Evolutionary conservation across 2,888 invertebrate genomes (phyloP), one percentile per base, ranked within the genome.

Genomic region (Chloroclystis v-ata): DNA sequence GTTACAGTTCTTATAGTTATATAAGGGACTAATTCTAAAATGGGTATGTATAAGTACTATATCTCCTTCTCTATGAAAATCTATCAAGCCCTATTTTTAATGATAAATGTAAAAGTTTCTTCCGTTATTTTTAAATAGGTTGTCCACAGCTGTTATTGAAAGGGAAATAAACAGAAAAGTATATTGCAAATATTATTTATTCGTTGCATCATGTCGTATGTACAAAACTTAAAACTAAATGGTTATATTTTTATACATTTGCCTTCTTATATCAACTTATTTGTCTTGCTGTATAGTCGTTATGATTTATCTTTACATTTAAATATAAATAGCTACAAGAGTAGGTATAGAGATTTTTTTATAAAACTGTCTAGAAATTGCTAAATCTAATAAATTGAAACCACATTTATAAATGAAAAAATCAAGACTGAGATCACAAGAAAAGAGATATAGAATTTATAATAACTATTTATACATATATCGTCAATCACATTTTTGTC

Each of bases 191-290:
- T 68, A 68, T 82, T 32, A 37, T 59, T 78, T 82, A 82, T 78
- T 81, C 63, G 64, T 72, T 68, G 74, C 61, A 61, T 67, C 65
- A 65, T 70, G 70, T 72, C 66, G 74, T 84, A 84, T 84, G 79
- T 84, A 84, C 84, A 84, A 24, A 32, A 65, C 73, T 81, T 81
- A 79, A 60, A 67, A 60, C 63, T 72, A 71, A 5, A 20, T 20
- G 20, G 20, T 60, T 11, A 63, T 72, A 71, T 78, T 76, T 75
- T 75, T 70, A 65, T 70, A 73, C 66, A 68, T 74, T 75, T 75
- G 74, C 65, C 75, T 72, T 75, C 55, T 53, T 52, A 74, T 14
- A n/a, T 33, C 13, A 14, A 33, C 16, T 78, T 82, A 79, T 77
- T 79, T 76, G 70, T 65, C 56, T 70, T 69, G 72, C 65, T 69